These are phyloP conservation scores for Myzus persicae DNA, from an alignment of 1,140 invertebrate genomes.

Conservation along the genomic window DNA sequence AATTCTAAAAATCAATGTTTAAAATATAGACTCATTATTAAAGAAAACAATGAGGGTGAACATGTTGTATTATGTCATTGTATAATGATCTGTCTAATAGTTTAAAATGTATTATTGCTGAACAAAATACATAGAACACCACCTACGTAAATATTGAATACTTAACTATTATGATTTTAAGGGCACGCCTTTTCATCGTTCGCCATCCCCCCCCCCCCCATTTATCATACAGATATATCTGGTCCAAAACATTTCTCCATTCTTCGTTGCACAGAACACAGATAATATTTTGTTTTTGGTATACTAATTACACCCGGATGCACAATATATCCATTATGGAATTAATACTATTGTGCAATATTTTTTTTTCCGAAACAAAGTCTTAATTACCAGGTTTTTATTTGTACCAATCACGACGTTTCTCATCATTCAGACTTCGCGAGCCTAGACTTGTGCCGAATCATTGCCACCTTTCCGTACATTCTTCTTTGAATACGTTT, in stretches of 20 bases:
- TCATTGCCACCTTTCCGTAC: too few relatives aligned
- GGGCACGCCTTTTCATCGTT: too few relatives aligned
- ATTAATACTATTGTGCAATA: background rate
- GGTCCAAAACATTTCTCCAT: background rate
- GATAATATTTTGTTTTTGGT: background rate
- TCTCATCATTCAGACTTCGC: too few relatives aligned
- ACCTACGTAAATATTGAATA: too few relatives aligned
- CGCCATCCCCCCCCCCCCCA: background rate
- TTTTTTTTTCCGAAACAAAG: too few relatives aligned
- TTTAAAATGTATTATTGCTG: background rate
- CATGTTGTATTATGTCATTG: too few relatives aligned
- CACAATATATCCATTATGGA: background rate
- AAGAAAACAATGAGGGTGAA: background rate
- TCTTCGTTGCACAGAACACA: background rate
- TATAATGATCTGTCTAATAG: background rate
- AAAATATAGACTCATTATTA: background rate
- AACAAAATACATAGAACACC: background rate
- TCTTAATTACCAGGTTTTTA: too few relatives aligned
- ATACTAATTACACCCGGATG: background rate
- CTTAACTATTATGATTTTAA: too few relatives aligned
- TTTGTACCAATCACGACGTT: too few relatives aligned
- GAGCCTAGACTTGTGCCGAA: too few relatives aligned
- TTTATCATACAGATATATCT: background rate
- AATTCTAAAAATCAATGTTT: background rate
- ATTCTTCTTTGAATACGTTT: background rate